phyloP scores from a whole-genome alignment of 2,888 invertebrate species.

The Agonopterix subpropinquella region DNA sequence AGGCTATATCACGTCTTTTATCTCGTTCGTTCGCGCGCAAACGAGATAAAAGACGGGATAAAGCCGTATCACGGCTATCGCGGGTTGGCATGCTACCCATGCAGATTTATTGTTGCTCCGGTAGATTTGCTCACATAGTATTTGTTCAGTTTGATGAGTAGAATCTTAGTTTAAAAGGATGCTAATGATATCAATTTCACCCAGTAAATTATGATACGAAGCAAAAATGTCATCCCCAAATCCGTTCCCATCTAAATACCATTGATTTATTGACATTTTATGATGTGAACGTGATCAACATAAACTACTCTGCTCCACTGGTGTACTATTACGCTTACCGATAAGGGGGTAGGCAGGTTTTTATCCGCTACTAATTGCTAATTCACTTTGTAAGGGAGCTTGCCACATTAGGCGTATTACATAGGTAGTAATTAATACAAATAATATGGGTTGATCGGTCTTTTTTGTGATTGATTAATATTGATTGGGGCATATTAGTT shows the following conservation, averaged over 20 bases:
- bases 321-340: constrained; percentile 6
- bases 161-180: background rate
- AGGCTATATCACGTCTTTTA: too few species aligned
- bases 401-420: constrained; percentile 4
- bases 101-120: too few species aligned
- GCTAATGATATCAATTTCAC: background rate
- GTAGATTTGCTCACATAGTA: too few species aligned
- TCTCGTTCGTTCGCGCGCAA: too few species aligned
- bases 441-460: constrained; percentile 12
- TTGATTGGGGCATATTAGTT: too few species aligned
- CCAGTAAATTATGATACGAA: too few species aligned
- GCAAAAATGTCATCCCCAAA: background rate
- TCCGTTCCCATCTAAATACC: constrained; percentile 4
- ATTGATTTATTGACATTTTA: constrained; percentile 13
- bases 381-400: constrained; percentile 12
- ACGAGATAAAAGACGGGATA: too few species aligned
- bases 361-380: constrained; percentile 14
- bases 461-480: background rate
- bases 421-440: constrained; percentile 13
- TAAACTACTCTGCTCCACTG: constrained; percentile 11
- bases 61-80: too few species aligned
- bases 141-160: background rate
- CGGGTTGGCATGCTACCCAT: too few species aligned
- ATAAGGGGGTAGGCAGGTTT: constrained; percentile 11
- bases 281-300: constrained; percentile 20